Percentiles rank a stretch among this genome's conserved stretches.
phyloP scores from a whole-genome alignment of 2,113 vertebrate species.

The Gasterosteus nipponicus region DNA sequence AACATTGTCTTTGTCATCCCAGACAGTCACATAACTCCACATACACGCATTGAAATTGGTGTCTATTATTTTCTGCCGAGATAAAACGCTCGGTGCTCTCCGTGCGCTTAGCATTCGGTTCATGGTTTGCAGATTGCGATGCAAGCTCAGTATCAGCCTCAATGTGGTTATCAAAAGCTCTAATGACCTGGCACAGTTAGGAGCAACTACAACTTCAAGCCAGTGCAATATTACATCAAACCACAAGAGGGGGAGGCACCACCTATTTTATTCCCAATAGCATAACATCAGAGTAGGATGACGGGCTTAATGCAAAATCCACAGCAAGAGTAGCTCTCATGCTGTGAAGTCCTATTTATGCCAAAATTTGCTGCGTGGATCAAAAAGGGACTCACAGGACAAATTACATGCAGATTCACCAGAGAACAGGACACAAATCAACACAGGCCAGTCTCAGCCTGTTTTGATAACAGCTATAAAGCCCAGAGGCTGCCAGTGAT shows the following conservation, averaged over 20 bases:
- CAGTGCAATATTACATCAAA: constrained; percentile 69
- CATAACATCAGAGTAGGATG: constrained; percentile 45
- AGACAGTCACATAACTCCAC: constrained; percentile 41
- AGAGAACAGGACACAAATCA: constrained; percentile 65
- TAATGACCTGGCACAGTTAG: constrained; percentile 34
- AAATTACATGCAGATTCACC: constrained; percentile 51
- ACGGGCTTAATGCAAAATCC: constrained; percentile 38
- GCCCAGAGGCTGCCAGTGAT: constrained; percentile 56
- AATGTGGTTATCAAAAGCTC: constrained; percentile 16
- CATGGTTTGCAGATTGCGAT: constrained; percentile 32
- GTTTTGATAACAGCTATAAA: constrained; percentile 68
- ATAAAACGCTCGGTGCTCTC: constrained; percentile 23
- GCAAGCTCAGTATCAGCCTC: constrained; percentile 18
- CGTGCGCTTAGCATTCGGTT: not conserved
- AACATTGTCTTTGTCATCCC: constrained; percentile 52
- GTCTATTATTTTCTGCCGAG: constrained; percentile 26
- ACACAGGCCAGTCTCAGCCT: constrained; percentile 41
- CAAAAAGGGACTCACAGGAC: constrained; percentile 27
- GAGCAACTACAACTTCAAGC: constrained; percentile 32
- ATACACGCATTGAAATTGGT: constrained; percentile 17
- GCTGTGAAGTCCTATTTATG: constrained; percentile 22
- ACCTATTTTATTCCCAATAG: constrained; percentile 57
- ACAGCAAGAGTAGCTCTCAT: constrained; percentile 13
- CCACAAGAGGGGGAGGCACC: constrained; percentile 70
- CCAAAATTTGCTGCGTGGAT: constrained; percentile 51